These are phyloP conservation scores for Eupithecia centaureata DNA, from an alignment of 2,888 invertebrate genomes.

Conservation along the genomic window DNA sequence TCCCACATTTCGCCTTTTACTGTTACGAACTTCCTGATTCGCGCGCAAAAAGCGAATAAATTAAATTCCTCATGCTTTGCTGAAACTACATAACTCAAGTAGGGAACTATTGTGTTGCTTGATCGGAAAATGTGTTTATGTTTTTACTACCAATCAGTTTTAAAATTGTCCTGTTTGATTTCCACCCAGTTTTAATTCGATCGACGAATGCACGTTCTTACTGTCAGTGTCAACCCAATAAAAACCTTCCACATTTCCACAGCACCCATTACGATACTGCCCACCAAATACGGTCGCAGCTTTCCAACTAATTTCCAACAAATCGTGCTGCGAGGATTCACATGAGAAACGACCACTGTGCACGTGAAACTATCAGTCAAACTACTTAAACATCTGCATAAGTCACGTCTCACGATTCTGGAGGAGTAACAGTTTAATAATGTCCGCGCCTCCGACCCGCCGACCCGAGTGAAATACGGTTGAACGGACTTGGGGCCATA, in stretches of 20 bases:
- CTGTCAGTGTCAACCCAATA: conserved; percentile 10
- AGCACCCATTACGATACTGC: conserved; percentile 32
- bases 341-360: conserved; percentile 78
- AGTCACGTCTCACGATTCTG: conserved; percentile 81
- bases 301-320: conserved; percentile 74
- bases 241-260: conserved; percentile 24
- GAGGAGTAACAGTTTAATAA: conserved; percentile 82
- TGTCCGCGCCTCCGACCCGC: conserved; percentile 77
- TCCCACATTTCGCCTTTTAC: conserved; percentile 82
- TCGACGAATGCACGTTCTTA: not conserved
- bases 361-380: conserved; percentile 82
- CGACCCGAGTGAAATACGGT: conserved; percentile 81
- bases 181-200: not conserved
- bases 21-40: conserved; percentile 79
- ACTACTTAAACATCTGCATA: conserved; percentile 82
- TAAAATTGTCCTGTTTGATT: not conserved
- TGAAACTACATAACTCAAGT: not conserved
- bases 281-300: conserved; percentile 57
- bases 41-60: conserved; percentile 76
- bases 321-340: conserved; percentile 77
- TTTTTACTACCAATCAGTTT: not conserved
- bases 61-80: conserved; percentile 65
- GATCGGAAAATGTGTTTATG: conserved; percentile 1
- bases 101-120: conserved; percentile 17
- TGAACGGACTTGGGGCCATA: conserved; percentile 79